Evolutionary conservation across 1,140 invertebrate species (phyloP).

Genomic region (Drosophila repleta): DNA sequence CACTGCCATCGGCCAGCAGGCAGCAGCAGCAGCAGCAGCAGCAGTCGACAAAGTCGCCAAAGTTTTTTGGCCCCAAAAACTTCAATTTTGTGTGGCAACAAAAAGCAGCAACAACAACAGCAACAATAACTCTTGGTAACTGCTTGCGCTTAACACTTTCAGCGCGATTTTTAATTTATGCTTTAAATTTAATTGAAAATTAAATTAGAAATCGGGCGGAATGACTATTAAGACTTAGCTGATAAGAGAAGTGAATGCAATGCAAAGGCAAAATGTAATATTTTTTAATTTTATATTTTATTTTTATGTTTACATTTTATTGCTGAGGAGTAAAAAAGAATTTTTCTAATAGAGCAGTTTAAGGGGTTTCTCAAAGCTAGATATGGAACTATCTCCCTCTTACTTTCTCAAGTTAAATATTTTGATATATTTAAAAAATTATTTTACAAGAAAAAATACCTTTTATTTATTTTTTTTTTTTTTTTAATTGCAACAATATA

Average conservation of each 20-base stretch:
- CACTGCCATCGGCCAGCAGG: constrained; percentile 41
- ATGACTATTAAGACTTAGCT: background rate
- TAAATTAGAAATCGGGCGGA: constrained; percentile 50
- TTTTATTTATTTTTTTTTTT: too few relatives aligned
- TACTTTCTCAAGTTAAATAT: too few relatives aligned
- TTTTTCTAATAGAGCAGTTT: too few relatives aligned
- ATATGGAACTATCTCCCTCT: too few relatives aligned
- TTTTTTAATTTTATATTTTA: background rate
- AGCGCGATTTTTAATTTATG: constrained; percentile 50
- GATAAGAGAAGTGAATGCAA: background rate
- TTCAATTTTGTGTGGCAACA: constrained; percentile 58
- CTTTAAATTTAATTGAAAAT: constrained; percentile 56
- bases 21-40: constrained; percentile 26
- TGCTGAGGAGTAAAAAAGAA: too few relatives aligned
- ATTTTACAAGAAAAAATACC: too few relatives aligned
- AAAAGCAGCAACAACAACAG: constrained; percentile 10
- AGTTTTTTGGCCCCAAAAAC: constrained; percentile 38
- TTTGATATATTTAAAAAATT: too few relatives aligned
- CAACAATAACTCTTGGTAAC: constrained; percentile 56
- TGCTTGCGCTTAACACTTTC: constrained; percentile 70
- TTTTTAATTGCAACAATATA: too few relatives aligned
- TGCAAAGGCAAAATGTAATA: background rate
- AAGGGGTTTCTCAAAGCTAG: too few relatives aligned
- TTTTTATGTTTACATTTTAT: too few relatives aligned
- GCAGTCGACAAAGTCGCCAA: constrained; percentile 45